A percentile compares a stretch with the other conserved stretches of the same genome.
phyloP scores from a whole-genome alignment of 2,888 invertebrate genomes.

The Sphaerophoria rueppellii region DNA sequence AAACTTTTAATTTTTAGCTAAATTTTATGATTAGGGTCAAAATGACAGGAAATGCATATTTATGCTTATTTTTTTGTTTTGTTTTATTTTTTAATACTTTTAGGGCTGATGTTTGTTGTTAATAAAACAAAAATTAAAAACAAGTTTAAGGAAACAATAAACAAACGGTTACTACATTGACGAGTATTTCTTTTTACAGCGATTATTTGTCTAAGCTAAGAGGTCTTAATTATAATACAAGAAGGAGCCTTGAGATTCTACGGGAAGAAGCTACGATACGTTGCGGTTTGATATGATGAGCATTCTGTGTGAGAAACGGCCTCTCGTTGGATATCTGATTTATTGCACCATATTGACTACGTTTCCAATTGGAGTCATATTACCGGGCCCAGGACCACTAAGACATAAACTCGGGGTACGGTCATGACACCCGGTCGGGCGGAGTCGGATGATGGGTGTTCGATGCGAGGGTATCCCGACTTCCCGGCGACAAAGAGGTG shows the following conservation, averaged over 20 bases:
- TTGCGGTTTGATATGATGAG: conserved; percentile 71
- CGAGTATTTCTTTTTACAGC: conserved; percentile 72
- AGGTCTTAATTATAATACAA: conserved; percentile 63
- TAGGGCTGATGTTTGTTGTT: conserved; percentile 49
- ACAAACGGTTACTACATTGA: conserved; percentile 49
- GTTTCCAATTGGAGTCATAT: conserved; percentile 17
- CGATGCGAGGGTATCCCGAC: conserved; percentile 57
- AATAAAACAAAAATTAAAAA: conserved; percentile 33
- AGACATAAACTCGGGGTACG: conserved; percentile 76
- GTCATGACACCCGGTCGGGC: conserved; percentile 81
- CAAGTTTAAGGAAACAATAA: conserved; percentile 7
- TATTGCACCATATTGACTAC: conserved; percentile 67
- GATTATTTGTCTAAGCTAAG: conserved; percentile 57
- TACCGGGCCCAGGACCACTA: conserved; percentile 65
- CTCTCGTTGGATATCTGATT: conserved; percentile 46
- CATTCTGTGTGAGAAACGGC: conserved; percentile 61
- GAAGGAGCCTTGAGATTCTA: conserved; percentile 30
- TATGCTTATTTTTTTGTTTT: conserved; percentile 7
- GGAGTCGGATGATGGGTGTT: conserved; percentile 76
- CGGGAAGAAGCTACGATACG: conserved; percentile 46
- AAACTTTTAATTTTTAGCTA: conserved; percentile 37
- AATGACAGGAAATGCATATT: conserved; percentile 35
- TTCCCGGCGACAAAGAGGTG: conserved; percentile 70
- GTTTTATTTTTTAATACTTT: conserved; percentile 55
- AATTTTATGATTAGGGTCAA: conserved; percentile 27